Percentiles rank a stretch among this genome's conserved stretches.
Conservation (phyloP, 2,888 invertebrate genomes). For the Acronicta aceris region DNA sequence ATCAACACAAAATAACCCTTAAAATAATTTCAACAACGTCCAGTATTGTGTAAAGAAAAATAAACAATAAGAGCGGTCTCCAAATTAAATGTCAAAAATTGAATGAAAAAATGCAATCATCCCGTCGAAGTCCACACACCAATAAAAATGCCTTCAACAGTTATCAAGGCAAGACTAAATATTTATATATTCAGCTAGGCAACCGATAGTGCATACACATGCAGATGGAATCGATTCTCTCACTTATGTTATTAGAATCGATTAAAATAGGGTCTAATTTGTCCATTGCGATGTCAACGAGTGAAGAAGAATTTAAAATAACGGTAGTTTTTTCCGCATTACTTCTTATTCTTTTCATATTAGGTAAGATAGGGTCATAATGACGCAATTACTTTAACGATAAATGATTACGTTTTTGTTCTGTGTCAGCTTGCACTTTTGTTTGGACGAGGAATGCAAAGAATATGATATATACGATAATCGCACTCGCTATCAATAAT, state of each 20-base stretch:
- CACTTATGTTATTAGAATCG: slow-evolving; percentile 26
- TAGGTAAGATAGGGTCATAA: slow-evolving; percentile 32
- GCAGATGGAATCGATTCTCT: slow-evolving; percentile 37
- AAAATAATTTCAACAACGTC: slow-evolving; percentile 2
- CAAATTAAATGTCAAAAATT: slow-evolving; percentile 49
- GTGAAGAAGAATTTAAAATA: slow-evolving; percentile 33
- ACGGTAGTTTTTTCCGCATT: slow-evolving; percentile 18
- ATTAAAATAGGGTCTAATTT: slow-evolving; percentile 19
- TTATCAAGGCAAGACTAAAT: slow-evolving; percentile 11
- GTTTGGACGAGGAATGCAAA: slow-evolving; percentile 3
- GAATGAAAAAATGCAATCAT: slow-evolving; percentile 48
- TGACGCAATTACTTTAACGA: slow-evolving; percentile 43
- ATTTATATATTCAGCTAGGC: slow-evolving; percentile 5
- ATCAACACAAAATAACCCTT: slow-evolving; percentile 10
- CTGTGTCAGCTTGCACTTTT: slow-evolving; percentile 11
- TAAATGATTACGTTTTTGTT: slow-evolving; percentile 29
- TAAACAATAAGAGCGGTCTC: slow-evolving; percentile 38
- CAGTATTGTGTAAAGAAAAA: slow-evolving; percentile 9
- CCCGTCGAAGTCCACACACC: slow-evolving; percentile 35
- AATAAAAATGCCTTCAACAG: slow-evolving; percentile 47
- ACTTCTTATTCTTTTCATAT: slow-evolving; percentile 33
- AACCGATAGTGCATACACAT: slow-evolving; percentile 28
- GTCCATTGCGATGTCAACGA: slow-evolving; percentile 21
- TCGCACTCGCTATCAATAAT: not conserved
- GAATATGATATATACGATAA: slow-evolving; percentile 11